Evolutionary conservation across 2,888 invertebrate species (phyloP), one percentile per base, ranked within the genome.

Genomic region (Spodoptera picta): DNA sequence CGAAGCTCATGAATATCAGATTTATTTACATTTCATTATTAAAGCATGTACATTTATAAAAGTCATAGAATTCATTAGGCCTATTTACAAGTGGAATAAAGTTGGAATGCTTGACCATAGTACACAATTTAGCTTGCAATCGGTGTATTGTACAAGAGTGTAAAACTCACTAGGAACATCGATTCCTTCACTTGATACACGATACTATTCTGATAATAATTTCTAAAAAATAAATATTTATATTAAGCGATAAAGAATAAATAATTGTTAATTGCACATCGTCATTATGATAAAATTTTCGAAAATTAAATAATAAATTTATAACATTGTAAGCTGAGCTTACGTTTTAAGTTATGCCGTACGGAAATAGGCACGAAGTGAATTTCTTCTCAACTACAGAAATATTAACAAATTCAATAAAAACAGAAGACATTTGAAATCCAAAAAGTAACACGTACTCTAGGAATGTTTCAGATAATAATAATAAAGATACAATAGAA

Each of bases 61-160:
- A 91, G 88, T 90, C 86, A 84, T 88, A 91, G 87, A 91, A 86
- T 91, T 84, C 85, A 87, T 92, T 92, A 93, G 94, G 93, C 94
- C 93, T 94, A 94, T 94, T 90, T 94, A 94, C 94, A 94, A 90
- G 89, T 93, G 94, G 94, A 94, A 94, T 93, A 90, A 83, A 90
- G 87, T 90, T 94, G 94, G 94, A 94, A 94, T 94, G 94, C 92
- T 91, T 92, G 84, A 87, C 91, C 89, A 87, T 84, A 85, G 85
- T 89, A 90, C 87, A 90, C 87, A 85, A 89, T 89, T 87, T 86
- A 87, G 88, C 82, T 89, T 85, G 89, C 85, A 78, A 86, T 83
- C 80, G 81, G 86, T 88, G 86, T 88, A 88, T 89, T 86, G 87
- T 91, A 90, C 90, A 88, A 88, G 82, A 84, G 86, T 91, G 73